These are phyloP conservation scores for Rhabdomys dilectus DNA, from an alignment of 2,113 vertebrate genomes.

Conservation along the genomic window DNA sequence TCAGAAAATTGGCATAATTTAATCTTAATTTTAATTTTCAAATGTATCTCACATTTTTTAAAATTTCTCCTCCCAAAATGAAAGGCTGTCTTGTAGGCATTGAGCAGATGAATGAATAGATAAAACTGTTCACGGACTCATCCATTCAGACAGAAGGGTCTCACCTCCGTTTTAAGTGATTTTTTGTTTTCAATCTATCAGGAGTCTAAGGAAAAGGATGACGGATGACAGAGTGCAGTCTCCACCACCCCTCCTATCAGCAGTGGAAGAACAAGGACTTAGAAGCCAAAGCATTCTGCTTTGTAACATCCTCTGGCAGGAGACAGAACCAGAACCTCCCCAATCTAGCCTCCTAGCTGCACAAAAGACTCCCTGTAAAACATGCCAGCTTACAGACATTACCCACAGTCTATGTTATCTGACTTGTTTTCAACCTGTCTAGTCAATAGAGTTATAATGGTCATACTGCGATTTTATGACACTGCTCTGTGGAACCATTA, in stretches of 20 bases:
- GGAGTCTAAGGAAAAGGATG: background rate
- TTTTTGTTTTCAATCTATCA: background rate
- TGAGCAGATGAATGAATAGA: background rate
- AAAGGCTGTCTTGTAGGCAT: background rate
- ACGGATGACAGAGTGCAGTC: background rate
- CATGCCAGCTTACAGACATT: background rate
- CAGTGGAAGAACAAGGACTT: background rate
- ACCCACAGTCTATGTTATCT: background rate
- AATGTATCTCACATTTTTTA: background rate
- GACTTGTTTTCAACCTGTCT: background rate
- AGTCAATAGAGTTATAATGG: background rate
- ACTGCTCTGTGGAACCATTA: too few relatives aligned
- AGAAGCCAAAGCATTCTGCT: background rate
- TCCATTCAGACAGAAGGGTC: background rate
- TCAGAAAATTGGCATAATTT: conserved; percentile 57
- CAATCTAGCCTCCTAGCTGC: background rate
- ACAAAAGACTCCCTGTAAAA: background rate
- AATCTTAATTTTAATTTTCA: conserved; percentile 65
- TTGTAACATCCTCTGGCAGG: background rate
- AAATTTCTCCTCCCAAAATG: background rate
- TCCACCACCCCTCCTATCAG: background rate
- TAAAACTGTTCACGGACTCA: background rate
- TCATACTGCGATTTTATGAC: background rate
- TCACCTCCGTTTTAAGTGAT: background rate
- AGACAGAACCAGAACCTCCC: background rate